A percentile compares a stretch with the other conserved stretches of the same genome.
phyloP scores from a whole-genome alignment of 2,113 vertebrate genomes.

The Oenanthe melanoleuca region DNA sequence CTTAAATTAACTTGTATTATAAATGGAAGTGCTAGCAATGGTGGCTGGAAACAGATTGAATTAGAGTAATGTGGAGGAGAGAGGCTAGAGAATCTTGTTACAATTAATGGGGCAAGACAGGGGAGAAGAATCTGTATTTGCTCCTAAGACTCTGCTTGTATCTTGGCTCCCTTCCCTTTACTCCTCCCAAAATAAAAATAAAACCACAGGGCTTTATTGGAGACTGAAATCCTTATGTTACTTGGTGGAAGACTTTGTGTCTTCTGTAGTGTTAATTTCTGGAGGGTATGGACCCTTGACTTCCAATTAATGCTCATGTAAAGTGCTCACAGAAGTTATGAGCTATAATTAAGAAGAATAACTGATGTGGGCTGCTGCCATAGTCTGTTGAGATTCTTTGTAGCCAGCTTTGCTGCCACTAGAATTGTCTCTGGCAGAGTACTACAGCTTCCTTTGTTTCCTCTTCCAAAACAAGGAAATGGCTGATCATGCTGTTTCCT shows the following conservation, averaged over 20 bases:
- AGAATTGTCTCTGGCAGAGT: not conserved
- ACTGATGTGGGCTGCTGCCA: not conserved
- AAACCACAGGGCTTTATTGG: not conserved
- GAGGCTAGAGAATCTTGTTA: not conserved
- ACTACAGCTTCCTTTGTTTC: not conserved
- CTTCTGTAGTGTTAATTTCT: not conserved
- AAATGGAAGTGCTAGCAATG: not conserved
- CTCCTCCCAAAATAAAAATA: not conserved
- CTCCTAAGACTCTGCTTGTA: not conserved
- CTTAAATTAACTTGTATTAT: not conserved
- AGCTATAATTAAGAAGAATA: constrained; percentile 7
- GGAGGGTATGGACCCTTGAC: not conserved
- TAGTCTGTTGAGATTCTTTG: not conserved
- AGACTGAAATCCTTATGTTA: not conserved
- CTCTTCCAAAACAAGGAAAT: not conserved
- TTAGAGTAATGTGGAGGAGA: not conserved
- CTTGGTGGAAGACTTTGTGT: not conserved
- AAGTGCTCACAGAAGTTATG: constrained; percentile 8
- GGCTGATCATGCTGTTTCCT: fast-evolving
- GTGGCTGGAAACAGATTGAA: not conserved
- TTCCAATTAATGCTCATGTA: constrained; percentile 4
- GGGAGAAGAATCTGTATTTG: not conserved
- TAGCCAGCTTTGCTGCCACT: not conserved
- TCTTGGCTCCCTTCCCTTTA: not conserved
- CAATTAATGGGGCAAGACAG: not conserved